A percentile compares a stretch with the other conserved stretches of the same genome.
Conservation (phyloP, 2,113 vertebrate species). For the Cavia porcellus region DNA sequence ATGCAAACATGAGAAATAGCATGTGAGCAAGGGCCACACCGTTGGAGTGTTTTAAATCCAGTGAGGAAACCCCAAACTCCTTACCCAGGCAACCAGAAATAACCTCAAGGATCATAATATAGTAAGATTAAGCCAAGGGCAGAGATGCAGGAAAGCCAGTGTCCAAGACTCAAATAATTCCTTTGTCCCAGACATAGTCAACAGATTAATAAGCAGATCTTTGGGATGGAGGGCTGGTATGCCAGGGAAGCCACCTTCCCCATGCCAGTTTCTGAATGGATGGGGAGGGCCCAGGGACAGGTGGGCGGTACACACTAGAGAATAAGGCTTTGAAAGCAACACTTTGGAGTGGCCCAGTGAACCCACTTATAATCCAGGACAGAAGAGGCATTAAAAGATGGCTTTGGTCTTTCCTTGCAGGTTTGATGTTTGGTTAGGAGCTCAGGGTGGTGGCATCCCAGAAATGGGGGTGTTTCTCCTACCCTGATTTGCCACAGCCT, state of each 20-base stretch:
- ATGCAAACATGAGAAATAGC: conserved; percentile 77
- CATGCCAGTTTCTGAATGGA: not conserved
- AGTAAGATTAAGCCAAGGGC: conserved; percentile 63
- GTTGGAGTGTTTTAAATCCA: conserved; percentile 83
- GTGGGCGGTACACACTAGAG: not conserved
- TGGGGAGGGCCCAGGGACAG: not conserved
- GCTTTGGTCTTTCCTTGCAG: not conserved
- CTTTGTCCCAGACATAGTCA: conserved; percentile 78
- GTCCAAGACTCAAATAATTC: conserved; percentile 72
- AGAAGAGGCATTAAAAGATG: not conserved
- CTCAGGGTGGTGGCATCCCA: not conserved
- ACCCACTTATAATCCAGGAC: not conserved
- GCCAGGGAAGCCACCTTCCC: not conserved
- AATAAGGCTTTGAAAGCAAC: not conserved
- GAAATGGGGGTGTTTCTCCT: not conserved
- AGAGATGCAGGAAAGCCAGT: conserved; percentile 73
- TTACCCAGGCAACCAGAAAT: conserved; percentile 5
- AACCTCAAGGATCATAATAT: conserved; percentile 54
- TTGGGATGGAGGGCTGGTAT: not conserved
- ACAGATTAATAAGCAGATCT: conserved; percentile 66
- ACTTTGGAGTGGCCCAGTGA: not conserved
- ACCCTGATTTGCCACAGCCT: not conserved
- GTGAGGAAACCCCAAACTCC: conserved; percentile 6
- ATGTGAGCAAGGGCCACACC: conserved; percentile 64
- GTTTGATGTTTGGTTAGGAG: not conserved